phyloP scores from a whole-genome alignment of 2,888 invertebrate species.

The Pyralis farinalis region DNA sequence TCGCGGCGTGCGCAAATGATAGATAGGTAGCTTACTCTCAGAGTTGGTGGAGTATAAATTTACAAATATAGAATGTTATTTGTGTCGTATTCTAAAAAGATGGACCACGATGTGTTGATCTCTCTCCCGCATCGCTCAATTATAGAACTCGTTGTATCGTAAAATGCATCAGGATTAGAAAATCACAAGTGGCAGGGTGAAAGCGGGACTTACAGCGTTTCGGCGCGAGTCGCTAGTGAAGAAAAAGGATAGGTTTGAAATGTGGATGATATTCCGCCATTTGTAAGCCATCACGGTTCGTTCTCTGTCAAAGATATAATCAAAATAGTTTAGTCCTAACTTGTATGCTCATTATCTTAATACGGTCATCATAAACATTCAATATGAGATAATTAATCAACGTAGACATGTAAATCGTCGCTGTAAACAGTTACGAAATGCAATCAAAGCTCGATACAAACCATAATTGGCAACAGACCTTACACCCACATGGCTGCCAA shows the following conservation, averaged over 20 bases:
- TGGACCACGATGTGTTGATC: conserved; percentile 79
- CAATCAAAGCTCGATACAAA: conserved; percentile 34
- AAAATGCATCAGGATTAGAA: conserved; percentile 52
- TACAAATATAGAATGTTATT: conserved; percentile 80
- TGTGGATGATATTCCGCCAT: conserved; percentile 49
- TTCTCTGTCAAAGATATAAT: conserved; percentile 8
- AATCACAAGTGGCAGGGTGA: conserved; percentile 39
- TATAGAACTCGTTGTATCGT: conserved; percentile 73
- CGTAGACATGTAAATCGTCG: conserved; percentile 36
- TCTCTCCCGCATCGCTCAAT: conserved; percentile 81
- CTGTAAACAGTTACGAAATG: conserved; percentile 40
- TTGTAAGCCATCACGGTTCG: conserved; percentile 42
- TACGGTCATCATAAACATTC: conserved; percentile 4
- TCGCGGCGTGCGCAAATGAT: conserved; percentile 29
- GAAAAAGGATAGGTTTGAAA: conserved; percentile 42
- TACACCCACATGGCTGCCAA: conserved; percentile 38
- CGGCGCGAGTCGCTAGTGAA: conserved; percentile 22
- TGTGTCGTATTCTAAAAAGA: conserved; percentile 81
- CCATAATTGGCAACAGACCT: conserved; percentile 38
- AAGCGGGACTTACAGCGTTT: conserved; percentile 47
- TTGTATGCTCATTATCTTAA: conserved; percentile 6
- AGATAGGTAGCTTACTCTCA: conserved; percentile 57
- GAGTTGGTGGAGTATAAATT: conserved; percentile 71
- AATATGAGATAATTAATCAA: conserved; percentile 20
- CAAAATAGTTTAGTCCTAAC: neutral